Evolutionary conservation across 1,140 invertebrate genomes (phyloP).

Genomic region (Periplaneta americana): DNA sequence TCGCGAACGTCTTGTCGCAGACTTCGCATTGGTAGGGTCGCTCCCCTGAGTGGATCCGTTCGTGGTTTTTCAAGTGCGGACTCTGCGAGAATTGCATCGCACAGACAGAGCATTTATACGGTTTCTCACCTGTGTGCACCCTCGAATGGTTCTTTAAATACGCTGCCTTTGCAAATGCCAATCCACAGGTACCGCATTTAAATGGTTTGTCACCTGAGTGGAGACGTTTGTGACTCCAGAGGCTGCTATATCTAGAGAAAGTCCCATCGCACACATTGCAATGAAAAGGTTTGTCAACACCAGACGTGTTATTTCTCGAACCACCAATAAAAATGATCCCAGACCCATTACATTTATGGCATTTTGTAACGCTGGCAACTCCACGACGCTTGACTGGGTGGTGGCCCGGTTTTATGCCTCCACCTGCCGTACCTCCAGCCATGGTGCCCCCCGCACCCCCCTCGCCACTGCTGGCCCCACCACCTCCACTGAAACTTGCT

Average conservation of each 20-base stretch:
- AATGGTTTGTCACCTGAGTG: slow-evolving; percentile 86
- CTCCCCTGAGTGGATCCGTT: slow-evolving; percentile 85
- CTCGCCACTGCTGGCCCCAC: background rate
- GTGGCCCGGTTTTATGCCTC: slow-evolving; percentile 48
- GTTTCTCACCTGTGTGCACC: slow-evolving; percentile 74
- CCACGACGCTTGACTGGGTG: slow-evolving; percentile 79
- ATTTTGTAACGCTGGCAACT: slow-evolving; percentile 75
- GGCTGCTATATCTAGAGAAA: slow-evolving; percentile 72
- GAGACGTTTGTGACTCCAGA: slow-evolving; percentile 80
- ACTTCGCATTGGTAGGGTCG: slow-evolving; percentile 88
- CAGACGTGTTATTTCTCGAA: slow-evolving; percentile 36
- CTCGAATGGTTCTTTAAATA: slow-evolving; percentile 88
- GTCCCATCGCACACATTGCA: slow-evolving; percentile 76
- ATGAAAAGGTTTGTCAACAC: slow-evolving; percentile 72
- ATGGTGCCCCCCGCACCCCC: background rate
- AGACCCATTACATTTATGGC: slow-evolving; percentile 80
- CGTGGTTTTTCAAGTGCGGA: slow-evolving; percentile 88
- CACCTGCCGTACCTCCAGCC: background rate
- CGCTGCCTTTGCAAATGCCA: slow-evolving; percentile 87
- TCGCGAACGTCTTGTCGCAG: slow-evolving; percentile 84
- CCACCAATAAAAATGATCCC: slow-evolving; percentile 76
- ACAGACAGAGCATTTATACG: slow-evolving; percentile 81
- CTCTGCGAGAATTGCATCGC: slow-evolving; percentile 85
- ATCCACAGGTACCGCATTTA: slow-evolving; percentile 87
- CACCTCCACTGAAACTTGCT: background rate